These are phyloP conservation scores for Phengaris arion DNA, from an alignment of 2,888 invertebrate species.

Conservation along the genomic window DNA sequence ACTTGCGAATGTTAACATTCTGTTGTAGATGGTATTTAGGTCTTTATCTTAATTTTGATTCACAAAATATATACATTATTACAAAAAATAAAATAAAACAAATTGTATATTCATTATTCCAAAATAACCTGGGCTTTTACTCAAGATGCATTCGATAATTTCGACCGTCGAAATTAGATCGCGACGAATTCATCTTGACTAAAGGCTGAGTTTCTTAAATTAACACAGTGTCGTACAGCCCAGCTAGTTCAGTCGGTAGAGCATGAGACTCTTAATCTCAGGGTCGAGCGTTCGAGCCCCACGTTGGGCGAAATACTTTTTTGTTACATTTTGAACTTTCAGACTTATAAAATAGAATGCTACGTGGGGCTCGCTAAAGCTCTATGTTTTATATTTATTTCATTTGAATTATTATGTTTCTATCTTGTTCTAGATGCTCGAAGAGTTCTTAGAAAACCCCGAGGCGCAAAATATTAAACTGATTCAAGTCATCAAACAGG, in stretches of 20 bases:
- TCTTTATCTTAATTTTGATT: too few relatives aligned
- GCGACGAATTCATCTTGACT: too few relatives aligned
- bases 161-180: too few relatives aligned
- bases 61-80: too few relatives aligned
- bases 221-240: conserved; percentile 46
- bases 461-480: conserved; percentile 63
- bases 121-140: too few relatives aligned
- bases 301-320: conserved; percentile 70
- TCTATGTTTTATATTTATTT: too few relatives aligned
- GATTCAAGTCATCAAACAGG: conserved; percentile 64
- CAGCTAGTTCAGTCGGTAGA: conserved; percentile 81
- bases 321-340: conserved; percentile 4
- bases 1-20: too few relatives aligned
- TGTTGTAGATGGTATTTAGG: too few relatives aligned
- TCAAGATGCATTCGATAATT: too few relatives aligned
- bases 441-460: conserved; percentile 59
- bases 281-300: conserved; percentile 83
- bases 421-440: conserved; percentile 57
- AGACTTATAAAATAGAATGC: background rate
- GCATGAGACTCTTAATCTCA: conserved; percentile 83
- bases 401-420: background rate
- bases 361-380: too few relatives aligned
- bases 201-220: background rate
- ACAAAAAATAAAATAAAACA: too few relatives aligned
- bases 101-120: too few relatives aligned